Evolutionary conservation across 37 sponge, comb jelly and placozoan genomes (phyloP).

Genomic region (Beroe forskalii): DNA sequence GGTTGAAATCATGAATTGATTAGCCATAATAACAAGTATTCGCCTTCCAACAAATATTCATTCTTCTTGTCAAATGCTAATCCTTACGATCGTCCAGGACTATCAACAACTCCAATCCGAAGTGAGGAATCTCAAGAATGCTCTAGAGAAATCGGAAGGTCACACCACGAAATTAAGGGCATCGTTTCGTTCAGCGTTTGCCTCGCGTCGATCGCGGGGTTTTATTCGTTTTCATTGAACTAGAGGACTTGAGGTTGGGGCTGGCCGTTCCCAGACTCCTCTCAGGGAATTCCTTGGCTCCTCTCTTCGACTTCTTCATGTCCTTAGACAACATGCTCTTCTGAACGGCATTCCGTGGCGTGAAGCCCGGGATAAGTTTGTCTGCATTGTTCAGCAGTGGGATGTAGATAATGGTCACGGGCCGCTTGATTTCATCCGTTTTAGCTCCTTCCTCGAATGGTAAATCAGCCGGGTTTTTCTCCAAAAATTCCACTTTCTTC

Average conservation of each 20-base stretch:
- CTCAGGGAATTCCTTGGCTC: neutral
- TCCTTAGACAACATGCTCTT: conserved; percentile 8
- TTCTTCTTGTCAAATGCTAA: too few relatives aligned
- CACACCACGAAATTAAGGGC: neutral
- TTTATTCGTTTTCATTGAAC: neutral
- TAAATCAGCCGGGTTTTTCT: neutral
- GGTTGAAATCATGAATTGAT: too few relatives aligned
- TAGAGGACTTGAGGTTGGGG: neutral
- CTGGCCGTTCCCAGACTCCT: neutral
- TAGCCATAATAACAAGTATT: too few relatives aligned
- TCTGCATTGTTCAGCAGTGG: conserved; percentile 18
- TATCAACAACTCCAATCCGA: conserved; percentile 1
- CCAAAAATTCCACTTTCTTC: neutral
- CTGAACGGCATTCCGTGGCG: neutral
- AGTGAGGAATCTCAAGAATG: neutral
- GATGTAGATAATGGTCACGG: neutral
- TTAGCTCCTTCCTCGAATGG: neutral
- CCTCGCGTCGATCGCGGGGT: neutral
- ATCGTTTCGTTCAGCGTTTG: neutral
- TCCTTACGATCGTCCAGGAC: too few relatives aligned
- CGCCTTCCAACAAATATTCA: too few relatives aligned
- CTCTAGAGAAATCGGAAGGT: conserved; percentile 14
- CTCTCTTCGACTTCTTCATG: neutral
- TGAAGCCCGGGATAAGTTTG: conserved; percentile 20
- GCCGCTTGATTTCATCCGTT: neutral